Base-by-base conservation (phyloP, 1,140 invertebrate genomes). In the Limonius californicus region DNA sequence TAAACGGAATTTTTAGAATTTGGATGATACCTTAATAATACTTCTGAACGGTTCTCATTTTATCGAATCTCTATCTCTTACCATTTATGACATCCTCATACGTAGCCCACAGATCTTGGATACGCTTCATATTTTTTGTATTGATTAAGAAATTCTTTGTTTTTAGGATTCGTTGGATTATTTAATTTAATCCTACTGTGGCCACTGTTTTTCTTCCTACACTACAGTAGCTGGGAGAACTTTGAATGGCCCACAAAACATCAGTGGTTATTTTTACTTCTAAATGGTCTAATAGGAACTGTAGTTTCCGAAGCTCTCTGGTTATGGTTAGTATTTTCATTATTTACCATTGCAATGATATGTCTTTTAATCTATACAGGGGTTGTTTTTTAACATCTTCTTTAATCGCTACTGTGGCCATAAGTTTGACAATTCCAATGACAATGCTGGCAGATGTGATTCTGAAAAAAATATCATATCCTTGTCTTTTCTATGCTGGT, bases 361-460 rank as follows among this genome's bases (percentile, higher is more conserved):
- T 35, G 14, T 20, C 9, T 39, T 6, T 39, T 61, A 0, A 6
- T 61, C 27, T 61, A 76, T 76, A 16, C 67, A 94, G 91, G 91
- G 91, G 91, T 20, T 94, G 91, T 77, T 93, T 95, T 77, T 76
- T 94, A 65, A 94, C 93, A 14, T 94, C 92, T 23, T 93, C 92
- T 18, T 77, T 95, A 9, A 88, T 94, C 68, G 92, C 89, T 47
- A 94, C 91, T 4, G 75, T 94, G 62, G 85, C 91, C 21, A 83
- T 93, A 50, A 90, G 89, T 72, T 79, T 95, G 62, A 91, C 89
- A 58, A 91, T 94, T 77, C 92, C 93, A 20, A 81, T 95, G 75
- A 88, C 89, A 14, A 90, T 94, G 84, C 76, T 92, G 59, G 87
- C 89, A 50, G 91, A 95, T 80, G 83, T 91, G 27, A 71, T 91